Percentiles rank a stretch among this genome's conserved stretches.
Conservation (phyloP, 2,797 vertebrate genomes). For the Notoglanidium macrostoma region DNA sequence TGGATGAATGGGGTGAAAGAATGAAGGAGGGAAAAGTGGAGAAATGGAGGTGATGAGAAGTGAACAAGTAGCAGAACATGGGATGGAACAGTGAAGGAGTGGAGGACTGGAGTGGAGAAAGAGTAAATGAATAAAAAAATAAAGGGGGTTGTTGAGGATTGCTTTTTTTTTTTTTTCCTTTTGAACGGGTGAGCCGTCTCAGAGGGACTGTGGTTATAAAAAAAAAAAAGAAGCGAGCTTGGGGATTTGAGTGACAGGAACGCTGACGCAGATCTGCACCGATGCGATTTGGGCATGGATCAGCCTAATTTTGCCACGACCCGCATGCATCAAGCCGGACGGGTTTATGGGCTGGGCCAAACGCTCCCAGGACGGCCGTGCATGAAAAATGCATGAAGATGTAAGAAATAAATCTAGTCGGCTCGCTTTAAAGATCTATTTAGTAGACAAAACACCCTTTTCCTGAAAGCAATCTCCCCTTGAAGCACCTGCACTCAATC, state of each 20-base stretch:
- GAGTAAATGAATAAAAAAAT: neutral
- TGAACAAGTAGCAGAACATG: neutral
- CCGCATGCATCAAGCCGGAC: constrained; percentile 41
- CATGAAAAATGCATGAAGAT: constrained; percentile 62
- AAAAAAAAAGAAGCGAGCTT: neutral
- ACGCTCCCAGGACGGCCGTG: constrained; percentile 44
- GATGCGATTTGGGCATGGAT: constrained; percentile 37
- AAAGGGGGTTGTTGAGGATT: neutral
- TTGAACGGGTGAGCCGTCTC: neutral
- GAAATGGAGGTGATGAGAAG: neutral
- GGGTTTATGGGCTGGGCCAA: constrained; percentile 32
- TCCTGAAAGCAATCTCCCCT: constrained; percentile 56
- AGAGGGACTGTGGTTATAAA: neutral
- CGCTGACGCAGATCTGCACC: constrained; percentile 19
- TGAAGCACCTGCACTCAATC: constrained; percentile 56
- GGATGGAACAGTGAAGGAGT: neutral
- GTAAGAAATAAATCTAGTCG: constrained; percentile 58
- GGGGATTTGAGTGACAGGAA: constrained; percentile 28
- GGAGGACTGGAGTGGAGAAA: neutral
- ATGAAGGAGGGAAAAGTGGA: neutral
- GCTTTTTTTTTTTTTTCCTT: neutral
- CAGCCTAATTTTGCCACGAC: constrained; percentile 31
- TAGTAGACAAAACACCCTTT: constrained; percentile 57
- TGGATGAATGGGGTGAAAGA: neutral
- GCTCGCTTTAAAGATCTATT: constrained; percentile 53